phyloP scores from a whole-genome alignment of 2,797 vertebrate species.

The Prunella strophiata region DNA sequence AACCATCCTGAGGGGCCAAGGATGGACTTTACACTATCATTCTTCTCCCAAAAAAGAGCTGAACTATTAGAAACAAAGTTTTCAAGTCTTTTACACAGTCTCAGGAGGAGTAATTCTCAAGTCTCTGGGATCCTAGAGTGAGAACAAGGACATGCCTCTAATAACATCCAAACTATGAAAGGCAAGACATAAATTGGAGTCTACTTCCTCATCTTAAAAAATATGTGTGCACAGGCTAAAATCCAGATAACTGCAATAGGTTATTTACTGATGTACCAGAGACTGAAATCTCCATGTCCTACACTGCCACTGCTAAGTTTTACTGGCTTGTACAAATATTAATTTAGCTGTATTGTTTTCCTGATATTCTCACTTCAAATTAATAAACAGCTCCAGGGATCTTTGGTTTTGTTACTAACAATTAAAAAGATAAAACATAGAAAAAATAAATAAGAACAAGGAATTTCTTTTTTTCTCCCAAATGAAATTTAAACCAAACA shows the following conservation, averaged over 20 bases:
- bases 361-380: background rate
- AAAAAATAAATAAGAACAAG: background rate
- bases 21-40: background rate
- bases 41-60: background rate
- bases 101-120: background rate
- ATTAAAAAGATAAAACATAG: background rate
- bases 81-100: background rate
- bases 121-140: background rate
- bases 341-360: background rate
- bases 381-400: background rate
- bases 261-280: background rate
- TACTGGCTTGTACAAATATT: background rate
- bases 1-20: background rate
- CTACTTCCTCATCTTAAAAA: background rate
- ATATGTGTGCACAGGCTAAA: background rate
- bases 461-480: background rate
- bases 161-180: background rate
- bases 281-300: background rate
- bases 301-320: background rate
- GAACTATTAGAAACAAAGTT: background rate
- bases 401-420: background rate
- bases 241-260: background rate
- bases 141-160: background rate
- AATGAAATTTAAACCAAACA: background rate
- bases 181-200: background rate